Evolutionary conservation across 2,888 invertebrate species (phyloP).

Genomic region (Tinea pellionella): DNA sequence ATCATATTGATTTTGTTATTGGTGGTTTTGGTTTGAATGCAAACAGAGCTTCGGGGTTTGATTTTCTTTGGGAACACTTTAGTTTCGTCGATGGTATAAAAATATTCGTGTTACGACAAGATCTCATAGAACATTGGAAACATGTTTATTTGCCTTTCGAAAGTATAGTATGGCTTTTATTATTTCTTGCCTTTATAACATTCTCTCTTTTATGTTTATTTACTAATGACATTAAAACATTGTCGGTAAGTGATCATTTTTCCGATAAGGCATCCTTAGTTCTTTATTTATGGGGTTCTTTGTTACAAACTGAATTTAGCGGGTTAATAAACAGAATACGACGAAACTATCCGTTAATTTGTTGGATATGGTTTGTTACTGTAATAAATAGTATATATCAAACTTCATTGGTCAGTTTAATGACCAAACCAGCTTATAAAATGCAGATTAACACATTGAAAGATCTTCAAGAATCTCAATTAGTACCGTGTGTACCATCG

Average conservation of each 20-base stretch:
- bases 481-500: conserved; percentile 15
- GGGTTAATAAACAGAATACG: neutral
- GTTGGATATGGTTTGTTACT: conserved; percentile 18
- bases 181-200: conserved; percentile 8
- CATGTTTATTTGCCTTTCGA: conserved; percentile 16
- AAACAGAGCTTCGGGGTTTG: conserved; percentile 14
- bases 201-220: neutral
- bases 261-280: neutral
- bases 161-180: conserved; percentile 13
- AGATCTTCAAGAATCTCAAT: conserved; percentile 12
- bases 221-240: neutral
- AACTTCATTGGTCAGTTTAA: conserved; percentile 15
- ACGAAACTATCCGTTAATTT: conserved; percentile 12
- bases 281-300: conserved; percentile 6
- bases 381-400: conserved; percentile 16
- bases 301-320: neutral
- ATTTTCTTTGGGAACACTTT: conserved; percentile 16
- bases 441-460: conserved; percentile 11
- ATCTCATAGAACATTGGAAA: conserved; percentile 17
- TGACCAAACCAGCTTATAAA: conserved; percentile 14
- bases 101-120: conserved; percentile 6
- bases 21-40: conserved; percentile 16
- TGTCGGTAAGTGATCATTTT: neutral
- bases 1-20: conserved; percentile 16
- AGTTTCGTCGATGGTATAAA: conserved; percentile 15